phyloP scores from a whole-genome alignment of 2,888 invertebrate genomes.

The Luperina testacea region DNA sequence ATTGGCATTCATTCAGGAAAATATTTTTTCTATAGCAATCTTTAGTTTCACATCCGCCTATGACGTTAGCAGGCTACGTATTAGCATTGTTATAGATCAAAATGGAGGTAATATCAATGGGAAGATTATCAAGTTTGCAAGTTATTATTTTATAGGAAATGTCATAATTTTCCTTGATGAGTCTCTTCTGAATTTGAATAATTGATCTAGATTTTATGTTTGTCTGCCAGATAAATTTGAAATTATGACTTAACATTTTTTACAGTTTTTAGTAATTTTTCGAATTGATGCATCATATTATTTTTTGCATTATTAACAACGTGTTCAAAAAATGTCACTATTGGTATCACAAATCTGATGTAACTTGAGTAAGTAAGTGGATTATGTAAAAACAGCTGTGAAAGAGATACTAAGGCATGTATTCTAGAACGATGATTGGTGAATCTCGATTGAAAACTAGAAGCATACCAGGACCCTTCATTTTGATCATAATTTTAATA shows the following conservation, averaged over 20 bases:
- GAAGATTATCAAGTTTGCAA: conserved; percentile 21
- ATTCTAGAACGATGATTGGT: conserved; percentile 8
- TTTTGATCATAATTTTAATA: background rate
- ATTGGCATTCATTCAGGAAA: conserved; percentile 19
- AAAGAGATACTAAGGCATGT: background rate
- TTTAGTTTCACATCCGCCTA: conserved; percentile 49
- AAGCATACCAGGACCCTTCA: background rate
- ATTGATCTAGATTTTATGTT: background rate
- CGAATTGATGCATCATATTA: too few species aligned
- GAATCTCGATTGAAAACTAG: background rate
- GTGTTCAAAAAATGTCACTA: background rate
- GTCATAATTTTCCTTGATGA: background rate
- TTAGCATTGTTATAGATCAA: conserved; percentile 51
- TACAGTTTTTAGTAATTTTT: background rate
- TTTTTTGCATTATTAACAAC: background rate
- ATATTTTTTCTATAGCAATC: conserved; percentile 25
- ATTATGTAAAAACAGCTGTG: background rate
- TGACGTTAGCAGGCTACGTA: conserved; percentile 49
- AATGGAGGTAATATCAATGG: conserved; percentile 10
- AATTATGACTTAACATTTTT: background rate
- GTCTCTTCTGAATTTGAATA: background rate
- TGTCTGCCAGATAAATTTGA: background rate
- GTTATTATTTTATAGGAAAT: conserved; percentile 3
- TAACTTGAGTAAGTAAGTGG: background rate
- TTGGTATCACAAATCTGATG: conserved; percentile 1